Evolutionary conservation across 2,797 vertebrate genomes (phyloP), one percentile per base, ranked within the genome.

Genomic region (Poecilia velifera): DNA sequence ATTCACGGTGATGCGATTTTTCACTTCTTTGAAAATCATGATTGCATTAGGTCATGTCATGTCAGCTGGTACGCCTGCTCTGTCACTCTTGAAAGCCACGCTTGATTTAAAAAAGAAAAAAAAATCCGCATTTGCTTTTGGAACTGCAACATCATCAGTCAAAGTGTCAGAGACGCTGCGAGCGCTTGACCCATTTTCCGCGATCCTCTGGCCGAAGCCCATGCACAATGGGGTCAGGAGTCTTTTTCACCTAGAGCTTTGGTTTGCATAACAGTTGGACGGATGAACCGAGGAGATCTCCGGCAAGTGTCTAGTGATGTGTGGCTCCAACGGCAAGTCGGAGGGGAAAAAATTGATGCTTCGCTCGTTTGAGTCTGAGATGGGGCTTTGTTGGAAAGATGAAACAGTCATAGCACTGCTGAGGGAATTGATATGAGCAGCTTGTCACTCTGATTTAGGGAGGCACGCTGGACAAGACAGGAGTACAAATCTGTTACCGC

Each of bases 211-310:
- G 83, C 85, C 79, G 57, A 81, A 84, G 82, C 77, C 79, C 87
- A 84, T 77, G 73, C 87, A 89, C 90, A 88, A 86, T 82, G 81
- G 82, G 88, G 91, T 90, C 89, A 92, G 75, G 87, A 89, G 87
- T 91, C 74, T 31, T 87, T 79, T 88, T 86, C 83, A 91, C 87
- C 86, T 85, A 87, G 51, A 92, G 90, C 87, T 80, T 36, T 45
- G 34, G 72, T 76, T 80, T 78, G 70, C 76, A 13, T 76, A 76
- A 84, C 77, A 91, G 87, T 81, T 78, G 78, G 62, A 76, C 80
- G 81, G 74, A 83, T 64, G 46, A 74, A 51, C 78, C 7, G 7
- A 85, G 81, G 74, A 78, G 45, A 64, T 86, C 76, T 84, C 62
- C 25, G 73, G 64, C 79, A 72, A 82, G 68, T 46, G 75, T 78